Evolutionary conservation across 2,113 vertebrate species (phyloP).

Genomic region (Antechinus stuartii): DNA sequence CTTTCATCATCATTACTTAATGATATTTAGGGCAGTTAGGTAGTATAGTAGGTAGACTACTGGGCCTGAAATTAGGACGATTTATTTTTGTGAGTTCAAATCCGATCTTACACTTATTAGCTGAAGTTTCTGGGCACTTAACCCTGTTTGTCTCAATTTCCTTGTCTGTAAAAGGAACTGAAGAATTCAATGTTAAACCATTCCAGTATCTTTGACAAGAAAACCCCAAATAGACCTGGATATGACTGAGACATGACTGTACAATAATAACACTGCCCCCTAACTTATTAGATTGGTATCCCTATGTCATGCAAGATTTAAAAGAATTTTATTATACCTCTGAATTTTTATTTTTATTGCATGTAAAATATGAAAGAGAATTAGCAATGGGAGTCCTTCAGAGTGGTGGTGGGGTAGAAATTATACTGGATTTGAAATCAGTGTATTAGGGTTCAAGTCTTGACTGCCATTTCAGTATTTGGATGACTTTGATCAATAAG

Average conservation of each 20-base stretch:
- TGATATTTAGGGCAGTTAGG: not conserved
- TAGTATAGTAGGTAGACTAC: not conserved
- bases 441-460: not conserved
- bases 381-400: not conserved
- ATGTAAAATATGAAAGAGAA: not conserved
- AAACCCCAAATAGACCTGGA: not conserved
- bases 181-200: not conserved
- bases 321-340: not conserved
- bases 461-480: not conserved
- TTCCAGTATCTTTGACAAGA: not conserved
- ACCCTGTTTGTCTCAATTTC: not conserved
- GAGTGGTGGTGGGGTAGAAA: not conserved
- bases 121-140: not conserved
- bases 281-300: not conserved
- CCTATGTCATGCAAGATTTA: not conserved
- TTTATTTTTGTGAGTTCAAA: not conserved
- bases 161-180: not conserved
- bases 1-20: not conserved
- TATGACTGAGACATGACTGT: not conserved
- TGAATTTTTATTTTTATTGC: not conserved
- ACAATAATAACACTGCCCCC: not conserved
- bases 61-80: not conserved
- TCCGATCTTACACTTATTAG: not conserved
- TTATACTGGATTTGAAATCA: not conserved
- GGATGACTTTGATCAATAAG: not conserved